phyloP scores from a whole-genome alignment of 2,113 vertebrate genomes.

The Uropsilus gracilis region DNA sequence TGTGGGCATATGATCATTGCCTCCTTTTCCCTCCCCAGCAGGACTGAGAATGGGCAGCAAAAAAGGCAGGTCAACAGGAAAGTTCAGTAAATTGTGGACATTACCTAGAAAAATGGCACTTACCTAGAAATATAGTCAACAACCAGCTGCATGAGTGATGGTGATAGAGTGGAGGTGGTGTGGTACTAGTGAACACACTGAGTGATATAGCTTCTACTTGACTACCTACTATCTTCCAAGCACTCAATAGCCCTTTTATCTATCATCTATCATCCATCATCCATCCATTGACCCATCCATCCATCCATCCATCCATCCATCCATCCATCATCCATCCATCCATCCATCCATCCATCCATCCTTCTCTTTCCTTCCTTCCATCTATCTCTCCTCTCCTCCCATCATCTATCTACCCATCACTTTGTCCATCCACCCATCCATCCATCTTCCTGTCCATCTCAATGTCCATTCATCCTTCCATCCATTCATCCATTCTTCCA shows the following conservation, averaged over 20 bases:
- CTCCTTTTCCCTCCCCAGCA: background rate
- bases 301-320: no score
- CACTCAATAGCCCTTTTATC: rapidly evolving
- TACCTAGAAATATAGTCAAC: no score
- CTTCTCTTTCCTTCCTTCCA: background rate
- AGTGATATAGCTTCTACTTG: background rate
- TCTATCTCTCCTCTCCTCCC: no score
- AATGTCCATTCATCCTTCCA: no score
- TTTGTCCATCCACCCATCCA: background rate
- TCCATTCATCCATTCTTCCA: no score
- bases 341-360: background rate
- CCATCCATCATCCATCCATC: background rate
- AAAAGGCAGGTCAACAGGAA: background rate
- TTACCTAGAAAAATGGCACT: background rate
- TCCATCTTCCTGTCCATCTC: background rate
- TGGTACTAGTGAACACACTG: background rate
- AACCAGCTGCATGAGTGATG: background rate
- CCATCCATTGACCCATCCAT: no score
- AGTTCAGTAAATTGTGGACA: background rate
- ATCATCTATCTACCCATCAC: background rate
- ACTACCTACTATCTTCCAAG: background rate
- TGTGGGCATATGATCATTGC: rapidly evolving
- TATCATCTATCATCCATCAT: no score
- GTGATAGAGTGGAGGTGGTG: background rate
- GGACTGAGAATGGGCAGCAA: background rate